Evolutionary conservation across 2,113 vertebrate genomes (phyloP).

Genomic region (Lasiurus borealis): DNA sequence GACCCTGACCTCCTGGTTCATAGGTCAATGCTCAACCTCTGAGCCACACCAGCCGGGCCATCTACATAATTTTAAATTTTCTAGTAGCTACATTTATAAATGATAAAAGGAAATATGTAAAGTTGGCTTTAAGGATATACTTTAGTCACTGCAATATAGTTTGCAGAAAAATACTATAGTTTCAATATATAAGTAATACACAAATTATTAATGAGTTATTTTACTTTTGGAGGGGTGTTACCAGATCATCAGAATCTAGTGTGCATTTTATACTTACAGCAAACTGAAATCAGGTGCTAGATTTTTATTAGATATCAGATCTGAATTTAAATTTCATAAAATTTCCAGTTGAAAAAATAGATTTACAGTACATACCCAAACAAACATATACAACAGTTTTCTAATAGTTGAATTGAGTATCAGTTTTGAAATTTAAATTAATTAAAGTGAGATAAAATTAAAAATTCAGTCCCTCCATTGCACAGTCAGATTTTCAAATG

Average conservation of each 20-base stretch:
- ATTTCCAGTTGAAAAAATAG: conserved; percentile 5
- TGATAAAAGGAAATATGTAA: background rate
- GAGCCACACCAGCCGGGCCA: too few relatives aligned
- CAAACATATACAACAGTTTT: background rate
- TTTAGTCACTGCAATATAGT: background rate
- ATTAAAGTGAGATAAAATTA: background rate
- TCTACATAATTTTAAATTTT: background rate
- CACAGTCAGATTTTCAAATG: background rate
- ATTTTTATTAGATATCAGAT: background rate
- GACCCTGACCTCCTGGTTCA: too few relatives aligned
- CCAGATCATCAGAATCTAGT: background rate
- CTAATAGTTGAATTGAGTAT: background rate
- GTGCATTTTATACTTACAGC: background rate
- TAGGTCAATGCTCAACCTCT: too few relatives aligned
- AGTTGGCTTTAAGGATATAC: background rate
- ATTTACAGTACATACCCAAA: background rate
- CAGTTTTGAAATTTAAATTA: conserved; percentile 17
- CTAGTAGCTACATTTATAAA: background rate
- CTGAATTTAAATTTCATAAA: conserved; percentile 18
- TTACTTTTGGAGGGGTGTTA: background rate
- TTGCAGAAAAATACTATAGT: background rate
- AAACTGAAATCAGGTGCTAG: background rate
- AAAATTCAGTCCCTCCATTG: background rate
- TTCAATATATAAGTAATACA: conserved; percentile 19
- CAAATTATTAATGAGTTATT: conserved; percentile 12